Percentiles rank a stretch among this genome's conserved stretches.
Evolutionary conservation across 2,888 invertebrate species (phyloP).

Genomic region (Leucozona laternaria): DNA sequence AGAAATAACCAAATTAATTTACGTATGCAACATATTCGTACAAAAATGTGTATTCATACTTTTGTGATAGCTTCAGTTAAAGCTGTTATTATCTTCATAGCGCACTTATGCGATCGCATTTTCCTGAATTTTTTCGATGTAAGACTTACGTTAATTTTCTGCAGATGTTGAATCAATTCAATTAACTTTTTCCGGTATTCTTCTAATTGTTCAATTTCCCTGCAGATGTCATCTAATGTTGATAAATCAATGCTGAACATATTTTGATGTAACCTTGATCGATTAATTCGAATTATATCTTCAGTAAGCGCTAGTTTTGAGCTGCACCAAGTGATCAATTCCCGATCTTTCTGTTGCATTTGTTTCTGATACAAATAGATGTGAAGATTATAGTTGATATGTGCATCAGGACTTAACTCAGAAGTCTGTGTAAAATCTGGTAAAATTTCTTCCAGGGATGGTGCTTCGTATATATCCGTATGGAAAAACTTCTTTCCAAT

Average conservation of each 20-base stretch:
- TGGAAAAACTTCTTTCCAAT: background rate
- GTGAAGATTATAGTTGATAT: slow-evolving; percentile 74
- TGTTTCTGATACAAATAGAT: slow-evolving; percentile 79
- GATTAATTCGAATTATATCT: slow-evolving; percentile 76
- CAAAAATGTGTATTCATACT: background rate
- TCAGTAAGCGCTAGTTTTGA: slow-evolving; percentile 79
- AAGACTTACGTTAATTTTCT: slow-evolving; percentile 75
- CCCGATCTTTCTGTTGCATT: slow-evolving; percentile 76
- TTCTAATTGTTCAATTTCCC: slow-evolving; percentile 76
- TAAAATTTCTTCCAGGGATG: slow-evolving; percentile 33
- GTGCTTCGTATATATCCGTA: slow-evolving; percentile 7
- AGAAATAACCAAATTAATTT: background rate
- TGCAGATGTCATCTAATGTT: slow-evolving; percentile 52
- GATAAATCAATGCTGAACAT: background rate
- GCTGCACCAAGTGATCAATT: slow-evolving; percentile 78
- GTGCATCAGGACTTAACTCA: background rate
- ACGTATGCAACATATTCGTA: background rate
- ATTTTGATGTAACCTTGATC: slow-evolving; percentile 25
- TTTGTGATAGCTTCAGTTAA: slow-evolving; percentile 36
- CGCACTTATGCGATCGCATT: slow-evolving; percentile 42
- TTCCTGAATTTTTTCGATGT: slow-evolving; percentile 3
- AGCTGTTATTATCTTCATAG: slow-evolving; percentile 24
- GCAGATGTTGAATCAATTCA: slow-evolving; percentile 73
- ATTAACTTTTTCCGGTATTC: slow-evolving; percentile 77
- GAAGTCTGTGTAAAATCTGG: background rate